These are phyloP conservation scores for Ametastegia equiseti DNA, from an alignment of 2,888 invertebrate genomes.

Conservation along the genomic window DNA sequence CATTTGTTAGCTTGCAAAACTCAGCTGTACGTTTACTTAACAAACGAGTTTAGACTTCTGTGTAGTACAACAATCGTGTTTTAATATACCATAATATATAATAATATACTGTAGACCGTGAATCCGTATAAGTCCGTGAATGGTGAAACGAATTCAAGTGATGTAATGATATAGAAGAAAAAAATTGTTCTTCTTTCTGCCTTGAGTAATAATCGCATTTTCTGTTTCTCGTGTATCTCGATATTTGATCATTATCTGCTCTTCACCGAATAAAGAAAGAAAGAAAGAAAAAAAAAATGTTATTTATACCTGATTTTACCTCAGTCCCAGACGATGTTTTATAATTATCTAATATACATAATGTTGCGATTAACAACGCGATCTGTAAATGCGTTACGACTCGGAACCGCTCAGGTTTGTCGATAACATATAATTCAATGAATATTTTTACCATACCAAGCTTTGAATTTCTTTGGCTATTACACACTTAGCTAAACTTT, in stretches of 20 bases:
- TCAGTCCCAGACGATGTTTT: background rate
- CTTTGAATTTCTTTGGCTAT: background rate
- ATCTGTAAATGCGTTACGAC: background rate
- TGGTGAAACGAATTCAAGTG: background rate
- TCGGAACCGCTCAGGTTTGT: background rate
- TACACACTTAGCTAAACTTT: background rate
- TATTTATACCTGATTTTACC: background rate
- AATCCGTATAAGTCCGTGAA: background rate
- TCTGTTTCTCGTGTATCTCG: background rate
- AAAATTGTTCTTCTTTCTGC: background rate
- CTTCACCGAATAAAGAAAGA: background rate
- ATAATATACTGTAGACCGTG: no score
- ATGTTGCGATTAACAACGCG: background rate
- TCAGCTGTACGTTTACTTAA: background rate
- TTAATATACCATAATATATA: background rate
- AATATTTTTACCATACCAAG: background rate
- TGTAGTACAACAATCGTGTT: background rate
- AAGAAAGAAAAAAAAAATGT: background rate
- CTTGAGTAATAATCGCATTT: background rate
- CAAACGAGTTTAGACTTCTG: background rate
- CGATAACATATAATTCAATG: conserved; percentile 19
- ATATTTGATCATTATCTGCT: no score
- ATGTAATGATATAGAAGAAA: background rate
- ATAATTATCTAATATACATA: background rate
- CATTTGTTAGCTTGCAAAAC: background rate